A percentile compares a stretch with the other conserved stretches of the same genome.
These are phyloP conservation scores for Volucella bombylans DNA, from an alignment of 2,888 invertebrate genomes.

Conservation along the genomic window DNA sequence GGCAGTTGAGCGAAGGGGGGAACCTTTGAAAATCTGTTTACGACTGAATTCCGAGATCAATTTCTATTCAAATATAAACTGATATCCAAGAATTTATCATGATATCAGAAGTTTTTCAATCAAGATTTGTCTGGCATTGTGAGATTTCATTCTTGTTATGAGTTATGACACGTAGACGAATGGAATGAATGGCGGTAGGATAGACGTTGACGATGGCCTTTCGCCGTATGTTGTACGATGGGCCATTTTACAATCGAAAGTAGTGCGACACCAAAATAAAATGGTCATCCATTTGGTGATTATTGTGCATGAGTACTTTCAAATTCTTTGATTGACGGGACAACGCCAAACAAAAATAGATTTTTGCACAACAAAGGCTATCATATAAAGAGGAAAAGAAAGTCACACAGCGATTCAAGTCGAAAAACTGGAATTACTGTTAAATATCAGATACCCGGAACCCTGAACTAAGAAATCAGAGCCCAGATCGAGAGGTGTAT, in stretches of 20 bases:
- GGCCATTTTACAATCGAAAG: not conserved
- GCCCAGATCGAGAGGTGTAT: not conserved
- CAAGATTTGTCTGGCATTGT: not conserved
- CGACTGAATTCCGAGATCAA: not conserved
- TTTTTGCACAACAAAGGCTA: not conserved
- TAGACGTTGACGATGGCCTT: constrained; percentile 49
- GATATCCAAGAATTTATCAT: not conserved
- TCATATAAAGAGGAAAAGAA: not conserved
- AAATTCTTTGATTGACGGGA: constrained; percentile 19
- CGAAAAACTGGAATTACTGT: too few species aligned
- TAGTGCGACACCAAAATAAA: not conserved
- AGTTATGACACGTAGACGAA: constrained; percentile 50
- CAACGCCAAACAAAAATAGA: constrained; percentile 19
- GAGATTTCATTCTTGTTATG: not conserved
- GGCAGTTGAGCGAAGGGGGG: not conserved
- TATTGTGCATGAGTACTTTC: not conserved
- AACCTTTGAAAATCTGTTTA: not conserved
- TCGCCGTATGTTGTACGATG: constrained; percentile 28
- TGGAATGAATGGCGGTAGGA: constrained; percentile 14
- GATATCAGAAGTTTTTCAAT: not conserved
- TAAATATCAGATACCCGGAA: too few species aligned
- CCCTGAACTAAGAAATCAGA: too few species aligned
- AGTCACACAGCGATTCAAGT: not conserved
- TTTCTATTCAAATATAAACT: not conserved
- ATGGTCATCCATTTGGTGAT: not conserved